Conservation (phyloP, 1,140 invertebrate species). For the Andricus grossulariae region DNA sequence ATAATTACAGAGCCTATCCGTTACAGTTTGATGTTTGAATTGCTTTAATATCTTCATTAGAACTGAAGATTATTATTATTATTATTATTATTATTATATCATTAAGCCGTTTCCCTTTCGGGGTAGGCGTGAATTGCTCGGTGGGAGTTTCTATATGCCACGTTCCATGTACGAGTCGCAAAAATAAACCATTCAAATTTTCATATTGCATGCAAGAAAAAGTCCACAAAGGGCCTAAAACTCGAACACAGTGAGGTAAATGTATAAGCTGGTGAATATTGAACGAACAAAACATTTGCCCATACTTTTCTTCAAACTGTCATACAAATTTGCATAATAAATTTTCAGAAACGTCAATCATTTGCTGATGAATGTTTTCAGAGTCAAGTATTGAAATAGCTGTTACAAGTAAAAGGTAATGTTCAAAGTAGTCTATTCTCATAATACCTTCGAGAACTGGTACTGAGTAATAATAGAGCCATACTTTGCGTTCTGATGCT, state of each 20-base stretch:
- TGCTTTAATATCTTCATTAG: too few species aligned
- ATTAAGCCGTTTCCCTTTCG: too few species aligned
- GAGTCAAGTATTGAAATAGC: conserved; percentile 40
- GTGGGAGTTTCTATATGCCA: conserved; percentile 49
- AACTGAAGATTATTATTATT: too few species aligned
- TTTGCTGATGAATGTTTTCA: conserved; percentile 30
- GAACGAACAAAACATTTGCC: conserved; percentile 37
- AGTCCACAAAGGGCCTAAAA: conserved; percentile 44
- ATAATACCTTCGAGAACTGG: conserved; percentile 46
- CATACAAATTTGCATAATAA: conserved; percentile 41
- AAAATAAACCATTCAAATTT: conserved; percentile 53
- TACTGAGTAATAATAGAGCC: conserved; percentile 45
- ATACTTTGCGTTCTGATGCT: conserved; percentile 45
- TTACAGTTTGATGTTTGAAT: too few species aligned
- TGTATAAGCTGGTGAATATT: conserved; percentile 46
- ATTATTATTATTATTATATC: too few species aligned
- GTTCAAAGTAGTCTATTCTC: conserved; percentile 41
- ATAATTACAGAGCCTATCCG: too few species aligned
- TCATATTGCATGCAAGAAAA: conserved; percentile 48
- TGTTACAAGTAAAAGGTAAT: conserved; percentile 39
- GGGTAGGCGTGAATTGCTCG: too few species aligned
- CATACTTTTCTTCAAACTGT: conserved; percentile 39
- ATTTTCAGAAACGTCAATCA: conserved; percentile 32
- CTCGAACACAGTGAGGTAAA: conserved; percentile 38
- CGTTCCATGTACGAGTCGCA: conserved; percentile 50